These are phyloP conservation scores for Sakesphorus luctuosus DNA, from an alignment of 2,113 vertebrate species.

Conservation along the genomic window DNA sequence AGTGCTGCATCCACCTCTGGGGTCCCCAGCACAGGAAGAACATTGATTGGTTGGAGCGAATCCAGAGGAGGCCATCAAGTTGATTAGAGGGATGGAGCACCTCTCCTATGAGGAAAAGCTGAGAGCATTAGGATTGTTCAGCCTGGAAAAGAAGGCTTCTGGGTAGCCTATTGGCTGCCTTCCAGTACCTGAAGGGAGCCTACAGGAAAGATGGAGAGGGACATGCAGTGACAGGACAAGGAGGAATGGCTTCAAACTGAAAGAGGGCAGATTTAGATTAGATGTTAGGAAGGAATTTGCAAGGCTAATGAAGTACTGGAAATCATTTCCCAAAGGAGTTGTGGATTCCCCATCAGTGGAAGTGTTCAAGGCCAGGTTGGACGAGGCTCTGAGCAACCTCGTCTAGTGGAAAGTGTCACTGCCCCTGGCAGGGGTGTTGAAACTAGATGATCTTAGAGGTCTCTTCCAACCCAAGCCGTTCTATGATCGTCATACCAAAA, in stretches of 20 bases:
- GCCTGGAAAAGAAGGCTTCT: not conserved
- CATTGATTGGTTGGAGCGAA: not conserved
- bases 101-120: not conserved
- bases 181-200: not conserved
- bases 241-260: not conserved
- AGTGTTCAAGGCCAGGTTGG: not conserved
- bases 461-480: not conserved
- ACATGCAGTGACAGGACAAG: not conserved
- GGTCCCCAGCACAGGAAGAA: not conserved
- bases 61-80: not conserved
- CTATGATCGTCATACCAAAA: not conserved
- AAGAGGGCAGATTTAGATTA: not conserved
- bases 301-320: not conserved
- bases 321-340: not conserved
- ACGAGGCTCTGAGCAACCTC: not conserved
- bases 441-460: not conserved
- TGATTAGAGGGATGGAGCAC: not conserved
- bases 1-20: not conserved
- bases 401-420: not conserved
- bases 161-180: not conserved
- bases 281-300: not conserved
- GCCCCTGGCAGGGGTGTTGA: not conserved
- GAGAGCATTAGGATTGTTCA: not conserved
- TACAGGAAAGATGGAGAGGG: not conserved
- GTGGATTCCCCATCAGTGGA: not conserved